phyloP scores from a whole-genome alignment of 2,797 vertebrate genomes.

The Macropodus opercularis region DNA sequence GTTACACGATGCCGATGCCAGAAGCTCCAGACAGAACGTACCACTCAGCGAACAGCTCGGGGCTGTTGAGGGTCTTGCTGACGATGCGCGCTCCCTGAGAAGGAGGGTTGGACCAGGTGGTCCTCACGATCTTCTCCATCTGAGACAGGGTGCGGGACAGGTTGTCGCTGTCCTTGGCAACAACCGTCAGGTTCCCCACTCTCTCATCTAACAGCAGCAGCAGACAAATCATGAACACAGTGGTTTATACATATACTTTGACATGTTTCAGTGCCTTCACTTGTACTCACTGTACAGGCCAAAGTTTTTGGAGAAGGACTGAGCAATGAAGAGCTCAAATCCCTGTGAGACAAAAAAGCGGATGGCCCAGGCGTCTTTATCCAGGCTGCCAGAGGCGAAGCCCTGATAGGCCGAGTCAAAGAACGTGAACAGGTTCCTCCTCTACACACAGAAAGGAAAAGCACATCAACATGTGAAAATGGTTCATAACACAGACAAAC shows the following conservation, averaged over 20 bases:
- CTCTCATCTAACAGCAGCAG: conserved; percentile 86
- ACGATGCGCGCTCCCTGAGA: conserved; percentile 94
- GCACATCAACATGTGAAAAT: too few species aligned
- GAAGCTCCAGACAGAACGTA: too few species aligned
- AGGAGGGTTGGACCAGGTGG: conserved; percentile 97
- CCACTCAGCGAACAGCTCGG: conserved; percentile 93
- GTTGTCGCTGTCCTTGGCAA: conserved; percentile 86
- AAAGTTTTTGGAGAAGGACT: conserved; percentile 99
- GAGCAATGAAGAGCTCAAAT: conserved; percentile 94
- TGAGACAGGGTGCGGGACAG: conserved; percentile 89
- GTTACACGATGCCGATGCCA: too few species aligned
- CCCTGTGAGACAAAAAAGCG: conserved; percentile 94
- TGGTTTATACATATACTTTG: too few species aligned
- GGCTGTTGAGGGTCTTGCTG: conserved; percentile 87
- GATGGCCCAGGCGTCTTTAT: conserved; percentile 95
- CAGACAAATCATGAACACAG: neutral
- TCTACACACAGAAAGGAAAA: conserved; percentile 67
- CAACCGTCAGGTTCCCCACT: conserved; percentile 93
- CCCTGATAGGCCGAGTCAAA: conserved; percentile 99
- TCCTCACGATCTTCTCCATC: conserved; percentile 96
- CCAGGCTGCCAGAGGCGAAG: conserved; percentile 93
- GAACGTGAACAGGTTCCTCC: conserved; percentile 91
- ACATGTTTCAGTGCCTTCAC: neutral
- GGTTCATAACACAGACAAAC: neutral
- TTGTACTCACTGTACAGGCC: conserved; percentile 95